These are phyloP conservation scores for Serrognathus titanus DNA, from an alignment of 2,888 invertebrate genomes.

Conservation along the genomic window DNA sequence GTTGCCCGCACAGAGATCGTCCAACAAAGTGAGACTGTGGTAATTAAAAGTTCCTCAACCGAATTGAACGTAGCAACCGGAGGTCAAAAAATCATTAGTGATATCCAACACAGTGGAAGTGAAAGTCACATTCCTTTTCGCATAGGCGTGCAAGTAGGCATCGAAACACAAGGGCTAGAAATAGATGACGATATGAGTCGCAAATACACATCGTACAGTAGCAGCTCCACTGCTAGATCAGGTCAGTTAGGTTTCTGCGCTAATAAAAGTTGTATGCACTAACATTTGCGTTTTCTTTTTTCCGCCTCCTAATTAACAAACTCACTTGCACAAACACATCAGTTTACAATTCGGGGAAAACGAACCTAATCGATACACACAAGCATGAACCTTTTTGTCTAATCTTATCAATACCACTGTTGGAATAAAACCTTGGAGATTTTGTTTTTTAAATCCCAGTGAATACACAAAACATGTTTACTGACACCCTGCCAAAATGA, in stretches of 20 bases:
- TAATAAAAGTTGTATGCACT: not conserved
- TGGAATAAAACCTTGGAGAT: no score
- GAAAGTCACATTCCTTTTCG: conserved; percentile 28
- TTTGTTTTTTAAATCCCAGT: no score
- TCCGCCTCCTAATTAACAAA: not conserved
- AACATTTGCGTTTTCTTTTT: conserved; percentile 5
- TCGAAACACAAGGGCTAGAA: conserved; percentile 13
- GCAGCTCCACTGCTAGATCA: conserved; percentile 32
- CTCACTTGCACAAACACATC: not conserved
- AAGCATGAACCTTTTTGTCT: no score
- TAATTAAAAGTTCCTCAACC: conserved; percentile 10
- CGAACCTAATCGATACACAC: no score
- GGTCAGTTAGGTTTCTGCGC: conserved; percentile 29
- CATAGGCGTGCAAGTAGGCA: conserved; percentile 17
- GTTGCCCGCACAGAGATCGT: not conserved
- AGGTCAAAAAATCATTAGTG: conserved; percentile 32
- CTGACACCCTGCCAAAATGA: no score
- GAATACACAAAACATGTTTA: no score
- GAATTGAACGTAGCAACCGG: conserved; percentile 9
- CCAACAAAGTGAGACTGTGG: conserved; percentile 7
- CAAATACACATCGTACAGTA: conserved; percentile 35
- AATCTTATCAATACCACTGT: no score
- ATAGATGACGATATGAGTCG: conserved; percentile 40
- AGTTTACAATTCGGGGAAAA: no score
- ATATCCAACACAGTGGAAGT: conserved; percentile 33